Conservation (phyloP, 2,113 vertebrate genomes). For the Sturnira hondurensis region DNA sequence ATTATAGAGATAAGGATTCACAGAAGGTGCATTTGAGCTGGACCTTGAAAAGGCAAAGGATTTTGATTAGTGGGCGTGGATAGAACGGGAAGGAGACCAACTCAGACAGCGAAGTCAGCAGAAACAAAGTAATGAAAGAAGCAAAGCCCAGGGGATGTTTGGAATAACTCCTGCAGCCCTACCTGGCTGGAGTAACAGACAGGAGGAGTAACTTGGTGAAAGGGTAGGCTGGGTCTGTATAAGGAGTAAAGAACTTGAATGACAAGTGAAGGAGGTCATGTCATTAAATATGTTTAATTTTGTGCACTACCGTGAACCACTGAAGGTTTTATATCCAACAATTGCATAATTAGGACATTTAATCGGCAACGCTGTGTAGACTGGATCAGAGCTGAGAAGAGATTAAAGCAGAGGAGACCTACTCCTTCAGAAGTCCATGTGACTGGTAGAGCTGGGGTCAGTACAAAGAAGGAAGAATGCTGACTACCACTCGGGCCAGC, state of each 20-base stretch:
- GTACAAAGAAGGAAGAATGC: background rate
- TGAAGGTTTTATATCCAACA: constrained; percentile 10
- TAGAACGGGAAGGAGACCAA: background rate
- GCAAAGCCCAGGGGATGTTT: background rate
- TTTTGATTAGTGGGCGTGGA: background rate
- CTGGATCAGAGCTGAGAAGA: background rate
- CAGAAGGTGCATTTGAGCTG: background rate
- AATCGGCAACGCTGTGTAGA: background rate
- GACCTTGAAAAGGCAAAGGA: background rate
- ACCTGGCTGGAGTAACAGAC: background rate
- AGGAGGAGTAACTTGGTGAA: background rate
- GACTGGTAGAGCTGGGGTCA: background rate
- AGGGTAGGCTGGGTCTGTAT: background rate
- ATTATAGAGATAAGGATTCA: background rate
- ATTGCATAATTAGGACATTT: background rate
- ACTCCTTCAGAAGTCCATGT: background rate
- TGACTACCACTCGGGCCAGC: too few species aligned
- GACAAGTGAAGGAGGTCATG: background rate
- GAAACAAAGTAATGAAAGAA: background rate
- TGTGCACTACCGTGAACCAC: background rate
- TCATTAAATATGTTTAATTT: constrained; percentile 8
- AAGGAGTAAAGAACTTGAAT: background rate
- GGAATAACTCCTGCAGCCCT: background rate
- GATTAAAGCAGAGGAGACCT: background rate
- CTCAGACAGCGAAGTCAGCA: background rate